Conservation (phyloP, 2,888 invertebrate species). For the Drosophila tanythrix region DNA sequence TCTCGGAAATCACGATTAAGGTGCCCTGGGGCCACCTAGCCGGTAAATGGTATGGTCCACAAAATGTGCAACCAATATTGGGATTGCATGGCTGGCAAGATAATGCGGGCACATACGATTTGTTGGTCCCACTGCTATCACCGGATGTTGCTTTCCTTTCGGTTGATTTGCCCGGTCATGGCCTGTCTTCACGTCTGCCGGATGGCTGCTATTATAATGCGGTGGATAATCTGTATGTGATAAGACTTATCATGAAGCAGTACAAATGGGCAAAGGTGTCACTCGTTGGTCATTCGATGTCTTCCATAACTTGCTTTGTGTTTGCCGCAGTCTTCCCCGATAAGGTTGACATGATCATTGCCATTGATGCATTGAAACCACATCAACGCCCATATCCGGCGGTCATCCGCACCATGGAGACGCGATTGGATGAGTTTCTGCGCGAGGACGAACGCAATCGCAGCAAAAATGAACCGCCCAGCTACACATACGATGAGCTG, state of each 20-base stretch:
- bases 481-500: slow-evolving; percentile 88
- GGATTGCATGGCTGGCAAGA: slow-evolving; percentile 93
- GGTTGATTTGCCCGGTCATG: slow-evolving; percentile 90
- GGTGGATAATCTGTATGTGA: slow-evolving; percentile 85
- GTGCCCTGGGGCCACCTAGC: slow-evolving; percentile 89
- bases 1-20: slow-evolving; percentile 89
- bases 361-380: slow-evolving; percentile 83
- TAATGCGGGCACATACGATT: slow-evolving; percentile 91
- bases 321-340: slow-evolving; percentile 87
- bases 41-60: slow-evolving; percentile 90
- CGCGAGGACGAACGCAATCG: slow-evolving; percentile 84
- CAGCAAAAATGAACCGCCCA: slow-evolving; percentile 86
- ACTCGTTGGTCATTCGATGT: slow-evolving; percentile 89
- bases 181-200: slow-evolving; percentile 89
- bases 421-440: slow-evolving; percentile 85
- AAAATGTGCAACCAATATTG: slow-evolving; percentile 87
- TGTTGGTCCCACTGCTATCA: slow-evolving; percentile 87
- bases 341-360: slow-evolving; percentile 83
- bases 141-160: slow-evolving; percentile 86
- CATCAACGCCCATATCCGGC: slow-evolving; percentile 77
- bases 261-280: slow-evolving; percentile 90
- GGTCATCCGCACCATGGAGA: slow-evolving; percentile 83
- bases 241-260: slow-evolving; percentile 87
- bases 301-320: slow-evolving; percentile 87
- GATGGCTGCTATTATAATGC: slow-evolving; percentile 86